Percentiles rank a stretch among this genome's conserved stretches.
Evolutionary conservation across 2,113 vertebrate genomes (phyloP).

Genomic region (Dendrocopos noguchii): DNA sequence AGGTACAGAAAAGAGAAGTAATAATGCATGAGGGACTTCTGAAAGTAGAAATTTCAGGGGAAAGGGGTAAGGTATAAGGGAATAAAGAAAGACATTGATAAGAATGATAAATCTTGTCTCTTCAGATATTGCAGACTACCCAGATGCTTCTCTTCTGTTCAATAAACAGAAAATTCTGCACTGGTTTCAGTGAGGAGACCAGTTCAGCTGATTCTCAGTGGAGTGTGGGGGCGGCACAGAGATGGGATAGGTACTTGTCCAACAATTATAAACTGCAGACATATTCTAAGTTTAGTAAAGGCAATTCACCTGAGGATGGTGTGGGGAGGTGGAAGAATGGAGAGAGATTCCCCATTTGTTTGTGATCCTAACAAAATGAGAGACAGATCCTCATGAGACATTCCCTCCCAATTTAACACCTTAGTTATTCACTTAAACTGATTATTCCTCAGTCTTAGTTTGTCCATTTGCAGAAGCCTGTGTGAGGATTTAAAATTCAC

Average conservation of each 20-base stretch:
- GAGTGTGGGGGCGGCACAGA: neutral
- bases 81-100: neutral
- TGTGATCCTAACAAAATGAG: neutral
- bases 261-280: neutral
- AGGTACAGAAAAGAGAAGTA: neutral
- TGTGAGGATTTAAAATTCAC: constrained; percentile 24
- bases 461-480: neutral
- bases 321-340: too few species aligned
- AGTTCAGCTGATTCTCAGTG: neutral
- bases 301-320: neutral
- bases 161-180: neutral
- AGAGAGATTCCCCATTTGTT: neutral
- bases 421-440: neutral
- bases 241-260: neutral
- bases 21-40: neutral
- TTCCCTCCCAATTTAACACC: neutral
- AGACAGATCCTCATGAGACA: neutral
- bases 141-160: neutral
- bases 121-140: neutral
- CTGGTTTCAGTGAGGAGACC: neutral
- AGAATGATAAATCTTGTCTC: neutral
- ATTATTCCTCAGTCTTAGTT: neutral
- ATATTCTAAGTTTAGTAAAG: neutral
- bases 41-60: neutral
- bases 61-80: neutral